A percentile compares a stretch with the other conserved stretches of the same genome.
phyloP scores from a whole-genome alignment of 2,113 vertebrate species.

The Nipponia nippon region DNA sequence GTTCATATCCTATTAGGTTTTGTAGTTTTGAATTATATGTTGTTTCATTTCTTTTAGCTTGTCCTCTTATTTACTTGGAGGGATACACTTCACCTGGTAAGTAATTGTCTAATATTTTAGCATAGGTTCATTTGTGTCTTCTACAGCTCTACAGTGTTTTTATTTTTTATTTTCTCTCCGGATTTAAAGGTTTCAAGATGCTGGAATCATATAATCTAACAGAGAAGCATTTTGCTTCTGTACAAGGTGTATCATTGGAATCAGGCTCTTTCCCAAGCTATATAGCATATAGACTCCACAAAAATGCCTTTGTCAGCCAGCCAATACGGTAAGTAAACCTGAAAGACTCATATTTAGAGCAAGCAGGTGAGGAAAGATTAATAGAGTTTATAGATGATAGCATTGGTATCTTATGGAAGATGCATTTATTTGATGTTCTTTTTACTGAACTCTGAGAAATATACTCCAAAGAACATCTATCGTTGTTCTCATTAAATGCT shows the following conservation, averaged over 20 bases:
- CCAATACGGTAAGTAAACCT: slow-evolving; percentile 82
- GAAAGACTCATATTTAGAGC: not conserved
- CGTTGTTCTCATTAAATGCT: not conserved
- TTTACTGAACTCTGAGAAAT: not conserved
- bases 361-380: not conserved
- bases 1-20: not conserved
- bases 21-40: not conserved
- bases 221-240: slow-evolving; percentile 86
- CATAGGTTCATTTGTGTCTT: not conserved
- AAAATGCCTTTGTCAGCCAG: slow-evolving; percentile 87
- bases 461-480: not conserved
- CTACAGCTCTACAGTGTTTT: not conserved
- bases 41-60: slow-evolving; percentile 77
- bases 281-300: slow-evolving; percentile 88
- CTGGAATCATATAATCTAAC: slow-evolving; percentile 95
- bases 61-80: slow-evolving; percentile 93
- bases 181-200: slow-evolving; percentile 91
- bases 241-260: slow-evolving; percentile 91
- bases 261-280: slow-evolving; percentile 93
- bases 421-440: not conserved
- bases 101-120: not conserved
- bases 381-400: not conserved
- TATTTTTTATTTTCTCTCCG: not conserved
- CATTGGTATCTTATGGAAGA: not conserved
- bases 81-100: slow-evolving; percentile 96